Base-by-base conservation (phyloP, 1,140 invertebrate genomes). In the Drosophila nikananu region DNA sequence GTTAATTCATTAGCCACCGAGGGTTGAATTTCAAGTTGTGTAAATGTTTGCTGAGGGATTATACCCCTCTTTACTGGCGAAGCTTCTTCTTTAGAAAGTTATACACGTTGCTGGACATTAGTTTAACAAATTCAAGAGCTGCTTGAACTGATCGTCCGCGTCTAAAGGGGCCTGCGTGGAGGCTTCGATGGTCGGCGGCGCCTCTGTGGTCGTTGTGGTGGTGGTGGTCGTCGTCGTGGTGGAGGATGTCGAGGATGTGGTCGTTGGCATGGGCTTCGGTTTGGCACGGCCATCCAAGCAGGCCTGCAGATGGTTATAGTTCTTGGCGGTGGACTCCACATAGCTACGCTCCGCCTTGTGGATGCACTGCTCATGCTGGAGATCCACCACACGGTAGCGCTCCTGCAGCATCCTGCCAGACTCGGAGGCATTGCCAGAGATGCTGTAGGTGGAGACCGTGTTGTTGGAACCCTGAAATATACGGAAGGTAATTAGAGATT, bases 361-460 rank as follows among this genome's bases (percentile, higher is more conserved):
- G 19, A 55, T 65, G 37, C 91, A 92, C 37, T 92, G 80, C 2
- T 91, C 77, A 19, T 92, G 80, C 4, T 79, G 66, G 27, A 92
- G 60, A 42, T 92, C 87, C 30, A 92, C 76, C 23, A 86, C 62
- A 8, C 87, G 91, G 55, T 92, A 91, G n/a, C 89, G 84, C 41
- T 92, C 91, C 57, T 86, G 81, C 71, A 92, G 48, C 27, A 91
- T n/a, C 5, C 55, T 78, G 6, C 82, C 73, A 6, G 83, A 76
- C 25, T 92, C 91, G 0, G 91, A 80, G 37, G 91, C 91, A 68
- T 92, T 92, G 13, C 91, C 91, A 8, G 91, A 92, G 23, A 92
- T 92, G 70, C 80, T 80, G 57, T 92, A 92, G 0, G 80, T 86
- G 35, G 77, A 21, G n/a, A 91, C 77, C 6, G 91, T 92, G 52